These are phyloP conservation scores for Zygothrica quintamaculata DNA, from an alignment of 2,888 invertebrate species.

Conservation along the genomic window DNA sequence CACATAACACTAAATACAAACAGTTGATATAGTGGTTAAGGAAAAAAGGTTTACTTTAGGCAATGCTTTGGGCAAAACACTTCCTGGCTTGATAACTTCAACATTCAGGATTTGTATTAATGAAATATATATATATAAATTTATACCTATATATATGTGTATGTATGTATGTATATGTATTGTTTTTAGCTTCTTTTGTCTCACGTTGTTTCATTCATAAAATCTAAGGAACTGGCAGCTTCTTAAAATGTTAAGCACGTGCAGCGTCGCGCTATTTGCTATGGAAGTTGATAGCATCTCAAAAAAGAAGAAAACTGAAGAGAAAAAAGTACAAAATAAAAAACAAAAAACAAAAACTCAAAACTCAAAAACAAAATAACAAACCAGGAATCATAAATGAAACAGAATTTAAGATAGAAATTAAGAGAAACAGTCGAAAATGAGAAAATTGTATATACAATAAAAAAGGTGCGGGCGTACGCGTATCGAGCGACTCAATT, in stretches of 20 bases:
- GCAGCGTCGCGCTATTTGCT: conserved; percentile 51
- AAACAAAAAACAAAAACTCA: conserved; percentile 2
- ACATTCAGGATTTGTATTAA: conserved; percentile 36
- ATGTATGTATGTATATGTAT: conserved; percentile 1
- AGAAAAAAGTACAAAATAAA: conserved; percentile 1
- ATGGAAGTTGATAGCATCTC: conserved; percentile 64
- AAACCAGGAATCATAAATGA: conserved; percentile 49
- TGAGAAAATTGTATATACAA: neutral
- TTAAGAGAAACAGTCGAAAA: conserved; percentile 46
- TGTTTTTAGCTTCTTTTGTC: conserved; percentile 10
- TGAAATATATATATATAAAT: conserved; percentile 33
- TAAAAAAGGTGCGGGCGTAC: conserved; percentile 57
- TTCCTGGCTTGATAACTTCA: conserved; percentile 36
- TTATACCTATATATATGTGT: neutral
- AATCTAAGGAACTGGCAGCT: conserved; percentile 29
- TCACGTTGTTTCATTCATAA: conserved; percentile 63
- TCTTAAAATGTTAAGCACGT: conserved; percentile 67
- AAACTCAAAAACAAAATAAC: conserved; percentile 5
- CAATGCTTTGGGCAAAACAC: conserved; percentile 7
- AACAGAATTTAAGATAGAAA: conserved; percentile 70
- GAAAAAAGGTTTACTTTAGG: neutral
- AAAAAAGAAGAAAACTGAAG: conserved; percentile 6
- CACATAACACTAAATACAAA: no score
- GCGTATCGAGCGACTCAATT: conserved; percentile 21
- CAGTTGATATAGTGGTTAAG: no score